phyloP scores from a whole-genome alignment of 1,140 invertebrate species.

The Daktulosphaira vitifoliae region DNA sequence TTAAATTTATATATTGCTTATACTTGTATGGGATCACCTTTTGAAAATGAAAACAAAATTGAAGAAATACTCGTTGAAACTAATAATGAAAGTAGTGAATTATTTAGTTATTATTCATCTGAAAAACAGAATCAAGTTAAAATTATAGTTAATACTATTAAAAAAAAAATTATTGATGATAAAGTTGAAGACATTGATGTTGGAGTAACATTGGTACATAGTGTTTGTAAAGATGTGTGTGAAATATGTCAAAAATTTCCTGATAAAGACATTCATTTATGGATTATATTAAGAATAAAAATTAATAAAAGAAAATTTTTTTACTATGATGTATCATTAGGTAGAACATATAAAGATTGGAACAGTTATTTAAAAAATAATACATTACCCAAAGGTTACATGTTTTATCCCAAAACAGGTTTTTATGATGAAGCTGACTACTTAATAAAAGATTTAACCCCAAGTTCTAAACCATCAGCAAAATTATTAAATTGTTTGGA shows the following conservation, averaged over 20 bases:
- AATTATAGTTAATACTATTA: background rate
- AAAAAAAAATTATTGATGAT: background rate
- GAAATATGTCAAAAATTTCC: background rate
- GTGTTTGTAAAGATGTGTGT: constrained; percentile 2
- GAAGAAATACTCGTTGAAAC: background rate
- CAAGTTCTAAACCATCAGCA: background rate
- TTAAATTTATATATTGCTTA: background rate
- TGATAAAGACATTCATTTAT: background rate
- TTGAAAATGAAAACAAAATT: background rate
- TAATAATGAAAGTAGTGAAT: background rate
- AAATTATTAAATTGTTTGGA: background rate
- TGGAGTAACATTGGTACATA: background rate
- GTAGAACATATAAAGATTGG: constrained; percentile 11
- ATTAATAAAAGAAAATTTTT: background rate
- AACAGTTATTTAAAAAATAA: constrained; percentile 6
- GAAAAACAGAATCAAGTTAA: background rate
- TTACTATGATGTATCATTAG: background rate
- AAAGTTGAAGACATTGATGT: background rate
- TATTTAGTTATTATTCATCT: background rate
- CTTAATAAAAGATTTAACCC: background rate
- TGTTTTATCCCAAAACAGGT: constrained; percentile 2
- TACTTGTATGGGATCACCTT: background rate
- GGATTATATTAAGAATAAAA: constrained; percentile 6
- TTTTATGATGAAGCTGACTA: background rate
- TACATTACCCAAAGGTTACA: background rate